These are phyloP conservation scores for Intellagama lesueurii DNA, from an alignment of 2,797 vertebrate genomes.

Conservation along the genomic window DNA sequence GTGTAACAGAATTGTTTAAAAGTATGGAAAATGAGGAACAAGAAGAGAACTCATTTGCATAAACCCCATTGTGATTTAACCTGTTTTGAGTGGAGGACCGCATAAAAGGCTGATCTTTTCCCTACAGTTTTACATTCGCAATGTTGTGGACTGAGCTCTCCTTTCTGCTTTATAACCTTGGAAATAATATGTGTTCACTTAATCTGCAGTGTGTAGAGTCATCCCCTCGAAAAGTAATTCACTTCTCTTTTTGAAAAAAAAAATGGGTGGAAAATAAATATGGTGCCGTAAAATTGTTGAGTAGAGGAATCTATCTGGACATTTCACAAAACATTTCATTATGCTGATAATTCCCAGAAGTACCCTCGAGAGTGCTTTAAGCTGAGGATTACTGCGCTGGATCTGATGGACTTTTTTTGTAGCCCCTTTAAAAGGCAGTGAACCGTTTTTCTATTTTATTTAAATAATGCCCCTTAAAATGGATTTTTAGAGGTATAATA, in stretches of 20 bases:
- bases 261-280: constrained; percentile 82
- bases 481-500: constrained; percentile 89
- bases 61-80: constrained; percentile 67
- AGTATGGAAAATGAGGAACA: constrained; percentile 57
- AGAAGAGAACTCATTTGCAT: constrained; percentile 64
- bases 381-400: constrained; percentile 83
- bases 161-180: constrained; percentile 53
- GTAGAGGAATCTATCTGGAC: constrained; percentile 84
- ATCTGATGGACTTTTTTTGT: constrained; percentile 87
- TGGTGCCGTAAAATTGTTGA: constrained; percentile 81
- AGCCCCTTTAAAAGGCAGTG: constrained; percentile 87
- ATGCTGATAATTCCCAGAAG: constrained; percentile 87
- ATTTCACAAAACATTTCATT: constrained; percentile 89
- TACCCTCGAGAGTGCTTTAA: constrained; percentile 85
- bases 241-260: constrained; percentile 70
- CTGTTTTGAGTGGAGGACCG: constrained; percentile 51
- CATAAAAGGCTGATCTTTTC: constrained; percentile 52
- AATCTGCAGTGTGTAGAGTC: constrained; percentile 70
- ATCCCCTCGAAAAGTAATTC: constrained; percentile 78
- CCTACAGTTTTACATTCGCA: constrained; percentile 40
- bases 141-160: constrained; percentile 48
- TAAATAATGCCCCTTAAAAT: constrained; percentile 89
- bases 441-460: constrained; percentile 89
- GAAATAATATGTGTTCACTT: constrained; percentile 73
- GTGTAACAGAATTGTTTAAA: constrained; percentile 66